Conservation (phyloP, 2,113 vertebrate genomes). For the Halcyon senegalensis region DNA sequence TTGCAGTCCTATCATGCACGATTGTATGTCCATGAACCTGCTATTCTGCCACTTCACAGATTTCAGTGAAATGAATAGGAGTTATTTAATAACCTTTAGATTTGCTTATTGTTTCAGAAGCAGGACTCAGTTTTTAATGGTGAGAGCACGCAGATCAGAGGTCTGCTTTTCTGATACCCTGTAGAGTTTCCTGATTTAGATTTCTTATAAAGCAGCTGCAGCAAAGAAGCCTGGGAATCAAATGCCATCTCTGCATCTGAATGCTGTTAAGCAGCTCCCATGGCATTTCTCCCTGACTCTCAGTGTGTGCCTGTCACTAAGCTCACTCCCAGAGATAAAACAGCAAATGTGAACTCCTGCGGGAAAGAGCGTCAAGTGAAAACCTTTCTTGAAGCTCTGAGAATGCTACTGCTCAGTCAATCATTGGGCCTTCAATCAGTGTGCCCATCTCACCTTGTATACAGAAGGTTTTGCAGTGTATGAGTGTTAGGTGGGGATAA, state of each 20-base stretch:
- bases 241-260: constrained; percentile 76
- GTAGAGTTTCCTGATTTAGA: constrained; percentile 59
- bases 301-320: constrained; percentile 67
- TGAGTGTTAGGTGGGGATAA: background rate
- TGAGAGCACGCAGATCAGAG: background rate
- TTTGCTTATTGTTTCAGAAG: constrained; percentile 55
- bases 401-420: constrained; percentile 42
- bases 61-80: background rate
- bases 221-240: constrained; percentile 58
- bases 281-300: constrained; percentile 72
- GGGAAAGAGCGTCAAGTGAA: constrained; percentile 42
- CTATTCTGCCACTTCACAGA: background rate
- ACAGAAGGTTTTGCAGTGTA: background rate
- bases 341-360: constrained; percentile 70
- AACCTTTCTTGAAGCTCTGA: constrained; percentile 62
- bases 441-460: background rate
- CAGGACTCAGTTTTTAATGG: background rate
- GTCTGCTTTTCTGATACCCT: constrained; percentile 36
- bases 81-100: constrained; percentile 36
- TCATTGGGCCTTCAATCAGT: constrained; percentile 3
- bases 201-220: constrained; percentile 54
- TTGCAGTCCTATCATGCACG: accelerated
- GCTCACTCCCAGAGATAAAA: constrained; percentile 75
- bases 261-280: constrained; percentile 69
- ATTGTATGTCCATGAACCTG: background rate